Evolutionary conservation across 2,888 invertebrate species (phyloP).

Genomic region (Masnerella sp.): DNA sequence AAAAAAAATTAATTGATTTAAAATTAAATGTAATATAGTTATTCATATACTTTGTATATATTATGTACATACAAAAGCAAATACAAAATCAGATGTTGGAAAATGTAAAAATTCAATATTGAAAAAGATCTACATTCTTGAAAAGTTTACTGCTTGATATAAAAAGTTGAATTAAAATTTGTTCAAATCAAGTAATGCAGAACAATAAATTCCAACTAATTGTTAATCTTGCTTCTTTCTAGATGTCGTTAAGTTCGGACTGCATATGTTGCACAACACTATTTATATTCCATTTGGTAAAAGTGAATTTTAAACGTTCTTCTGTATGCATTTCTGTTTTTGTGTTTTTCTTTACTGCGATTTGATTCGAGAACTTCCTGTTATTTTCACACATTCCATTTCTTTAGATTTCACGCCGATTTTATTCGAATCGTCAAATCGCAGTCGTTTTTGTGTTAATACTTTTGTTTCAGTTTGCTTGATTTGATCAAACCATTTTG

Average conservation of each 20-base stretch:
- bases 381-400: no score
- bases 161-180: conserved; percentile 8
- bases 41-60: no score
- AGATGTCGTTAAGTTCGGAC: conserved; percentile 58
- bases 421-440: no score
- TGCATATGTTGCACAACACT: conserved; percentile 57
- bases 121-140: no score
- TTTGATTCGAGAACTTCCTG: conserved; percentile 17
- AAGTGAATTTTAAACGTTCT: conserved; percentile 32
- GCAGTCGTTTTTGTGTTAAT: conserved; percentile 1
- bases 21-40: no score
- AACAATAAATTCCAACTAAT: neutral
- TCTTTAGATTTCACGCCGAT: no score
- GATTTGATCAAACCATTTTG: conserved; percentile 49
- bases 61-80: no score
- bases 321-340: conserved; percentile 28
- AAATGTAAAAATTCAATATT: no score
- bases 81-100: no score
- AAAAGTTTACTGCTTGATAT: no score
- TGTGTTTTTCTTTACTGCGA: conserved; percentile 7
- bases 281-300: conserved; percentile 60
- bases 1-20: no score
- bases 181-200: conserved; percentile 48
- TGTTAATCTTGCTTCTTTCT: conserved; percentile 46
- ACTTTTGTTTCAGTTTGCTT: conserved; percentile 47